Base-by-base conservation (phyloP, 2,888 invertebrate species). In the Unio delphinus region DNA sequence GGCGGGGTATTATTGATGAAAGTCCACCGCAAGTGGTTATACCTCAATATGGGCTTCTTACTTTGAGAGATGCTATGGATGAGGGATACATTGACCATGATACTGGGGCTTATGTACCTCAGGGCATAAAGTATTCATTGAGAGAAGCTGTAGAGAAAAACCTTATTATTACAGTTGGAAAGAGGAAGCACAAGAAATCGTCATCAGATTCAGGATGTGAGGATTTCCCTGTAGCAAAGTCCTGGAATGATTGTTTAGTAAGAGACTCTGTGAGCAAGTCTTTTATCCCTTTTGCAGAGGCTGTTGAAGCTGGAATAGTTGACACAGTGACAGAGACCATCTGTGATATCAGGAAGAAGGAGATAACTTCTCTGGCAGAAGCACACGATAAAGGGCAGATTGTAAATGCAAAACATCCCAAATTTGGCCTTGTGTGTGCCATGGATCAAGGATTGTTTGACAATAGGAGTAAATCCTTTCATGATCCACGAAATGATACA, bases 81-180 rank as follows among this genome's bases (percentile, higher is more conserved):
- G 75, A 93, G 93, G 90, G 93, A 94, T 80, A 94, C 93, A 86
- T 95, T 94, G 87, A 92, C 66, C 28, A 78, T n/a, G 67, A 68
- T 34, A 93, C 95, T 72, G 93, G 95, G 64, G 94, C 95, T 86
- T 93, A 94, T 81, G 93, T 78, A 59, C 69, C 61, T 45, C 56
- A 68, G 28, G 58, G 64, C 59, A 68, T 60, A 28, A 68, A 68
- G 30, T 95, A 96, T 91, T 96, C 95, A 0, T 94, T 98, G 64
- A 94, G 95, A 80, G 96, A 98, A 91, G 98, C 98, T 8, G 95
- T 98, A 80, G 94, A 95, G 79, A 93, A 95, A 91, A 93, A 96
- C 78, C 94, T 98, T 80, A 92, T 98, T 68, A 79, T 82, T 28
- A 76, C 77, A 56, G 68, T 74, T 58, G 80, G 76, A 61, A 69